These are phyloP conservation scores for Chaetops frenatus DNA, from an alignment of 2,113 vertebrate species.

Conservation along the genomic window DNA sequence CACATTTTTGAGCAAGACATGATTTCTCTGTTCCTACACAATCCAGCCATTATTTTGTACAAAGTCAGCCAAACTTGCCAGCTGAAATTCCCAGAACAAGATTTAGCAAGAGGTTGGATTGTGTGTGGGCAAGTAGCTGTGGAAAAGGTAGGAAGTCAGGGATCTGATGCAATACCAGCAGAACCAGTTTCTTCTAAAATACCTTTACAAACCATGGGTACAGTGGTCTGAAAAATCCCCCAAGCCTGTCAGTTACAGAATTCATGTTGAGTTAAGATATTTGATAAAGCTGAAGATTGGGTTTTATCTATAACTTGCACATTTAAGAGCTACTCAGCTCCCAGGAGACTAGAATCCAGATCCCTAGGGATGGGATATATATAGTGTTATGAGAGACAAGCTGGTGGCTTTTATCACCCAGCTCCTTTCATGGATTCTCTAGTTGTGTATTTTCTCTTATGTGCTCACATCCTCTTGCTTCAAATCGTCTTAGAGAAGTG, in stretches of 20 bases:
- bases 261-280: background rate
- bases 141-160: background rate
- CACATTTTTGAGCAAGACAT: background rate
- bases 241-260: background rate
- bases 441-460: background rate
- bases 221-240: background rate
- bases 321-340: background rate
- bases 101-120: background rate
- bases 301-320: background rate
- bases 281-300: background rate
- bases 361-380: too few relatives aligned
- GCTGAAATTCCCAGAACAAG: background rate
- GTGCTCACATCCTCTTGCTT: background rate
- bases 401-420: background rate
- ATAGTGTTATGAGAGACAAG: background rate
- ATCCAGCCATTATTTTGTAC: background rate
- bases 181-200: background rate
- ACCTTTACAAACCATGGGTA: background rate
- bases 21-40: background rate
- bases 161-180: background rate
- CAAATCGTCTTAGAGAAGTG: background rate
- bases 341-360: rapidly evolving
- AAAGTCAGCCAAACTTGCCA: background rate
- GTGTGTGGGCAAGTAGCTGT: rapidly evolving
- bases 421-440: background rate